Evolutionary conservation across 2,113 vertebrate species (phyloP).

Genomic region (Maccullochella peelii): DNA sequence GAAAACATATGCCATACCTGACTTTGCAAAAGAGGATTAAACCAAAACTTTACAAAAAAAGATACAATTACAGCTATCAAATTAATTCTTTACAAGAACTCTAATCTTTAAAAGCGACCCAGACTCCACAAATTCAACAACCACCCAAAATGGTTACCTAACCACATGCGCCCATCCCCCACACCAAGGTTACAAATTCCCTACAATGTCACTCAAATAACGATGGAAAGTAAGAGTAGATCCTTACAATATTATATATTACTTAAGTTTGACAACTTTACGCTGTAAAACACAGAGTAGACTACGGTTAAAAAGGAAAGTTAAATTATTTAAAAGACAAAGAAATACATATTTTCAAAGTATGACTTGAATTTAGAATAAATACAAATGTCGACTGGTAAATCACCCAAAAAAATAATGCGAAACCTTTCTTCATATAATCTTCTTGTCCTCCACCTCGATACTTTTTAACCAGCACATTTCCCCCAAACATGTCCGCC

Average conservation of each 20-base stretch:
- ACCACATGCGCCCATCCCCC: conserved; percentile 82
- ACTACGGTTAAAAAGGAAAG: accelerated
- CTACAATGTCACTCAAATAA: conserved; percentile 78
- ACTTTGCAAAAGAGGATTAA: neutral
- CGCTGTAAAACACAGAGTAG: neutral
- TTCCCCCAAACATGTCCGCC: conserved; percentile 87
- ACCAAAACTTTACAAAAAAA: neutral
- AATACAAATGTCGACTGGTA: conserved; percentile 46
- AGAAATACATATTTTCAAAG: conserved; percentile 14
- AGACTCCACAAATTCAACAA: neutral
- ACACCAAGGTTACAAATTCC: conserved; percentile 82
- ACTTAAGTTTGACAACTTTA: neutral
- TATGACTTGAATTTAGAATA: conserved; percentile 23
- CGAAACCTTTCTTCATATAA: conserved; percentile 76
- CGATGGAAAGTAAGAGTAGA: neutral
- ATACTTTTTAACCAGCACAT: conserved; percentile 83
- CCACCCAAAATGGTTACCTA: conserved; percentile 68
- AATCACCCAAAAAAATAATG: conserved; percentile 68
- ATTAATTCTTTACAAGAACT: too few relatives aligned
- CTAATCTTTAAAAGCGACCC: neutral
- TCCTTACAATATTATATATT: neutral
- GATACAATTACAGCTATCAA: neutral
- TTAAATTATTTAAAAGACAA: conserved; percentile 10
- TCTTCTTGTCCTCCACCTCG: conserved; percentile 83
- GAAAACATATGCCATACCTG: neutral